Percentiles rank a stretch among this genome's conserved stretches.
Conservation (phyloP, 1,140 invertebrate genomes). For the Drosophila kurseongensis region DNA sequence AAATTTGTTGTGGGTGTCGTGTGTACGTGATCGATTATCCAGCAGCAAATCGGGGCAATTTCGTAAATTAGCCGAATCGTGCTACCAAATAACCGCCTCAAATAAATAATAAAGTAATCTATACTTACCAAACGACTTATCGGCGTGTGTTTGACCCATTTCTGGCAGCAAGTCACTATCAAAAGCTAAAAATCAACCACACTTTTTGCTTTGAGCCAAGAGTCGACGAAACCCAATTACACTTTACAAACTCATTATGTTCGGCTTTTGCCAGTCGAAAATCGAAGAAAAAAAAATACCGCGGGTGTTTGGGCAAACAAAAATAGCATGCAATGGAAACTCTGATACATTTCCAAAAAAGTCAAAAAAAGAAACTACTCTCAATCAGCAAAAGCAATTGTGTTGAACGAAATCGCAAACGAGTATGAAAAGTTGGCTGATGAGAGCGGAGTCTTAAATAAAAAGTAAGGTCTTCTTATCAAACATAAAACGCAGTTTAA, state of each 20-base stretch:
- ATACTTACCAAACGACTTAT: constrained; percentile 60
- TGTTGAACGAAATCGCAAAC: constrained; percentile 30
- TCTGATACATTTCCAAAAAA: constrained; percentile 8
- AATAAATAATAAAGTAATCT: constrained; percentile 72
- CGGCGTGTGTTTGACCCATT: constrained; percentile 63
- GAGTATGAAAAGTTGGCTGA: constrained; percentile 27
- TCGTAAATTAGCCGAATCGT: constrained; percentile 38
- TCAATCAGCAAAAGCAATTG: constrained; percentile 25
- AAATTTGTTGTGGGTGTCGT: constrained; percentile 13
- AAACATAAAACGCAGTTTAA: no score
- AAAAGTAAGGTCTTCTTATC: neutral
- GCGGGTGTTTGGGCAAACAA: constrained; percentile 46
- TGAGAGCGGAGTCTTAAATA: constrained; percentile 24
- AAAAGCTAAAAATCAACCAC: constrained; percentile 16
- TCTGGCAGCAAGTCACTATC: constrained; percentile 45
- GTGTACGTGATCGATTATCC: constrained; percentile 38
- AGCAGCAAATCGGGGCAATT: constrained; percentile 28
- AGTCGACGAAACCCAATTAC: constrained; percentile 52
- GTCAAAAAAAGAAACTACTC: constrained; percentile 4
- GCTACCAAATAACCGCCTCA: constrained; percentile 16
- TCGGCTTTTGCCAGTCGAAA: constrained; percentile 39
- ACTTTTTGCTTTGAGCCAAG: constrained; percentile 9
- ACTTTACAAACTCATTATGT: constrained; percentile 77
- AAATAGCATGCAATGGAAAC: constrained; percentile 40
- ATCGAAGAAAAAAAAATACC: constrained; percentile 26